Evolutionary conservation across 2,797 vertebrate species (phyloP), one percentile per base, ranked within the genome.

Genomic region (Fistularia tabacaria): DNA sequence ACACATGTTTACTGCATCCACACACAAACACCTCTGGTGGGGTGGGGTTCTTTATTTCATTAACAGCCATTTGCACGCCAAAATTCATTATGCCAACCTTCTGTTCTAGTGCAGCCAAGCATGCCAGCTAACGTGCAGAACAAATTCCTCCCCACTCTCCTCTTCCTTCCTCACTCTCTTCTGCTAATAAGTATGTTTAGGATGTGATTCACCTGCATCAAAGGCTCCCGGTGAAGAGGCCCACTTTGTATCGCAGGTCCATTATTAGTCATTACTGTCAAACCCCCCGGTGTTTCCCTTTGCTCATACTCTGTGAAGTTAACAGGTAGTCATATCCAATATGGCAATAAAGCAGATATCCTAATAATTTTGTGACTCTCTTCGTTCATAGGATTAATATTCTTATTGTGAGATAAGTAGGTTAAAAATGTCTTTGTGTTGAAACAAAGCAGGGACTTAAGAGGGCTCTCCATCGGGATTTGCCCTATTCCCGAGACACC

Each of bases 61-160:
- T 87, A 88, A 79, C 77, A 80, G 81, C 79, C 60, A 59, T 71
- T 81, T 70, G 76, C 81, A 83, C 49, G 84, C 83, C 86, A 88
- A 85, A 86, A 84, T 85, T 84, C 79, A 89, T 89, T 87, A 87
- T 87, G 75, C 83, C 81, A 84, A 47, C 85, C 82, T 86, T 88
- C 86, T 89, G 86, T 89, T 86, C 82, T 79, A 45, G 57, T 3
- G 81, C 83, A 76, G 39, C 80, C 82, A 82, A 82, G 83, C 88
- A 82, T 89, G 83, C 75, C 74, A 77, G 77, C 82, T 87, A 87
- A 89, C 80, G 80, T 66, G 86, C 76, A 74, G 83, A 88, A 89
- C 86, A 83, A 87, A 89, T 89, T 66, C 52, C 65, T 7, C 64
- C 46, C 63, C 57, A 47, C 54, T 14, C 38, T 47, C 37, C 51